Base-by-base conservation (phyloP, 2,888 invertebrate genomes). In the Spisula subtruncata region DNA sequence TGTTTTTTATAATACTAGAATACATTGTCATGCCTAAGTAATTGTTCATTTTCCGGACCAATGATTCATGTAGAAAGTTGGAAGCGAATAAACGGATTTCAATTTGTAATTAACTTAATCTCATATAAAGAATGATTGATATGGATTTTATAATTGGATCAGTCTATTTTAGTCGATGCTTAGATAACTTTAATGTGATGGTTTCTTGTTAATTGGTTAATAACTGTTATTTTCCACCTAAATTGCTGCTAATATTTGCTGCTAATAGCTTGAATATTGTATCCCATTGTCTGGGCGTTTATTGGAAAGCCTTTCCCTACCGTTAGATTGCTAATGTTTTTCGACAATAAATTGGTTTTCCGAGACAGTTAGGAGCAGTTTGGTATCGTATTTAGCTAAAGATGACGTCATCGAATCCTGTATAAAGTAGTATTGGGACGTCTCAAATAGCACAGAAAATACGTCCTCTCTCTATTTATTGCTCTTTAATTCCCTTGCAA, bases 321-420 rank as follows among this genome's bases (percentile, higher is more conserved):
- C 5, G 75, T 32, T 35, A 35, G 75, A 75, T 75, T 32, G 35
- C 75, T 4, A 32, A 75, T 75, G 75, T 75, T 75, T 75, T 75
- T 75, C 75, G 18, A 75, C 75, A 75, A 75, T 75, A 75, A 75
- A 75, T 75, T 75, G 75, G 75, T 35, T 75, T 75, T 75, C 75
- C 16, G 75, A 75, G 75, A 75, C 75, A 75, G 75, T 75, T 75
- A 35, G 75, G 75, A 35, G 75, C 16, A 35, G 32, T 75, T 18
- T 75, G 75, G 32, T 35, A 35, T 75, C 75, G 75, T 75, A 75
- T 75, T 75, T 32, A 75, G 75, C 75, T 35, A 29, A 35, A 35
- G 75, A 32, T 75, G 35, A 75, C 32, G 75, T 75, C 75, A 32
- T 16, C 14, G 25, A 18, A 35, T 35, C 35, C 75, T 75, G 32